Conservation (phyloP, 2,888 invertebrate genomes). For the Agelastica alni region DNA sequence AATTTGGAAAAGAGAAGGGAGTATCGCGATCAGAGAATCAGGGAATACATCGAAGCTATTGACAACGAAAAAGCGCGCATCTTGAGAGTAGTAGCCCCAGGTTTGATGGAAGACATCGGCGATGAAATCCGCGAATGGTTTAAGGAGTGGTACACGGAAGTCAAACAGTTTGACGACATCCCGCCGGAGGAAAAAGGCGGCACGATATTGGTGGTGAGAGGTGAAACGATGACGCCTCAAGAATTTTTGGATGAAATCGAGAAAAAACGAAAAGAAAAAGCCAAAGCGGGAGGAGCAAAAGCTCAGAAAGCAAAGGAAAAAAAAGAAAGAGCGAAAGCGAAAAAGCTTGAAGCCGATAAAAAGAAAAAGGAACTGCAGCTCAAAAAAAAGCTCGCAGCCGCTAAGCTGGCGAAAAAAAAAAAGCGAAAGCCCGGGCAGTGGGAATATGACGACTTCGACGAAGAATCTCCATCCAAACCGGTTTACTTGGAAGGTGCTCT, state of each 20-base stretch:
- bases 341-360: conserved; percentile 43
- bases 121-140: conserved; percentile 80
- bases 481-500: conserved; percentile 54
- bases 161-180: conserved; percentile 69
- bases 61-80: conserved; percentile 60
- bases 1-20: conserved; percentile 58
- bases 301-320: conserved; percentile 38
- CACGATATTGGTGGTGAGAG: conserved; percentile 61
- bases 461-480: conserved; percentile 51
- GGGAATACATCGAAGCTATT: conserved; percentile 57
- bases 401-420: conserved; percentile 40
- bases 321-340: conserved; percentile 34
- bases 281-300: conserved; percentile 39
- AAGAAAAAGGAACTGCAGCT: conserved; percentile 48
- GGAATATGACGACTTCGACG: conserved; percentile 43
- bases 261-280: conserved; percentile 45
- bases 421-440: conserved; percentile 43
- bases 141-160: conserved; percentile 64
- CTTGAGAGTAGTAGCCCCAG: conserved; percentile 59
- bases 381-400: conserved; percentile 55
- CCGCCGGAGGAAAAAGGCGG: conserved; percentile 77
- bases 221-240: conserved; percentile 64
- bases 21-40: conserved; percentile 57
- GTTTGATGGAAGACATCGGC: conserved; percentile 74
- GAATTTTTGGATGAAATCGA: conserved; percentile 60